Evolutionary conservation across 2,888 invertebrate species (phyloP).

Genomic region (Mayetiola destructor): DNA sequence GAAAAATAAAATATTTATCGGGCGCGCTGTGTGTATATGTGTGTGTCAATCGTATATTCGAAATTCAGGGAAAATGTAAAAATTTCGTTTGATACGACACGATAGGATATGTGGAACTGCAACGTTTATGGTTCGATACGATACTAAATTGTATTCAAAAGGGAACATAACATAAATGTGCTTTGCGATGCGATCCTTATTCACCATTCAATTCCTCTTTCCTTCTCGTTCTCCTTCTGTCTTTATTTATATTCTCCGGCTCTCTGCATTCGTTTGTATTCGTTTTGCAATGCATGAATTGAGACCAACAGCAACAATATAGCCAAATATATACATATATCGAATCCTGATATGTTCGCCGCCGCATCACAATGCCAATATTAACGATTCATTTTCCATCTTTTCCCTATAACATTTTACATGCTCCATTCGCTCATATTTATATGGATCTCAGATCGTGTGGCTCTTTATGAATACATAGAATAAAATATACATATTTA

Average conservation of each 20-base stretch:
- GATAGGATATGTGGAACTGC: slow-evolving; percentile 1
- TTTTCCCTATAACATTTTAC: slow-evolving; percentile 11
- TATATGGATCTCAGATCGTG: no score
- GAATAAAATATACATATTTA: no score
- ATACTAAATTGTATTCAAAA: slow-evolving; percentile 13
- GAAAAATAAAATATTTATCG: no score
- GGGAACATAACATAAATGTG: slow-evolving; percentile 7
- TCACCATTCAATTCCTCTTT: neutral
- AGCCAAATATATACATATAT: neutral
- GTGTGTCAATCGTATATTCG: no score
- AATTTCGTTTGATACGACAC: no score
- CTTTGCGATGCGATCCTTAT: no score
- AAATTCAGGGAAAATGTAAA: no score
- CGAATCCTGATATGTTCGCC: neutral
- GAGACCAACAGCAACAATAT: neutral
- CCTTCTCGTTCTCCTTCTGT: neutral
- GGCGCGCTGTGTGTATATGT: no score
- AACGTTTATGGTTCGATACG: slow-evolving; percentile 4
- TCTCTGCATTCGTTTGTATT: slow-evolving; percentile 3
- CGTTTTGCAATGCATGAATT: neutral
- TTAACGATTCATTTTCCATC: neutral
- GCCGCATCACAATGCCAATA: neutral
- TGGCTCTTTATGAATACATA: no score
- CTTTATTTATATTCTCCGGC: no score
- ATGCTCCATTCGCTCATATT: no score